Evolutionary conservation across 1,140 invertebrate species (phyloP).

Genomic region (Alviniconcha marisindica): DNA sequence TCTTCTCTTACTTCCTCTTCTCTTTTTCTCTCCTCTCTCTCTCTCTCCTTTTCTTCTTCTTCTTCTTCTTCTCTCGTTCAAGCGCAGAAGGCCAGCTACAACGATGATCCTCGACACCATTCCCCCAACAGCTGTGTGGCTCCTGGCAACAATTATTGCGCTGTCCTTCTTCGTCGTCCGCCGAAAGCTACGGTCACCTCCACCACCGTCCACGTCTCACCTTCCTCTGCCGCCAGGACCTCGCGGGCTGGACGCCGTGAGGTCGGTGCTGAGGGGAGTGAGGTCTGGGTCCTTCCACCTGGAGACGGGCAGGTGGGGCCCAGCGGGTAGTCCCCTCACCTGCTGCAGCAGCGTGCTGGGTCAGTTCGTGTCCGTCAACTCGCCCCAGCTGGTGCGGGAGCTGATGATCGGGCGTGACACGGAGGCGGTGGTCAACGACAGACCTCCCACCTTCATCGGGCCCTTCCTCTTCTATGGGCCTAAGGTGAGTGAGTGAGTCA

Average conservation of each 20-base stretch:
- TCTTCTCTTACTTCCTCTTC: no score
- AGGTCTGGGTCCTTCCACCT: neutral
- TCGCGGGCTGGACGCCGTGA: neutral
- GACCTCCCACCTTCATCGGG: constrained; percentile 37
- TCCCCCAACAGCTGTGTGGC: neutral
- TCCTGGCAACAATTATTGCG: neutral
- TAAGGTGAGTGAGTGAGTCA: constrained; percentile 10
- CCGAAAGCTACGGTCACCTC: neutral
- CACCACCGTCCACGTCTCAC: neutral
- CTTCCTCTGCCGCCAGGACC: constrained; percentile 30
- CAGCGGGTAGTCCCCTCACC: neutral
- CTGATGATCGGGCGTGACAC: neutral
- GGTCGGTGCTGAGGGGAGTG: neutral
- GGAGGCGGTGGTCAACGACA: constrained; percentile 21
- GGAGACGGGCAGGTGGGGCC: constrained; percentile 2
- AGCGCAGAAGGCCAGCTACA: neutral
- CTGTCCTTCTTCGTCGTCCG: neutral
- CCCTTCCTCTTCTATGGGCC: constrained; percentile 36
- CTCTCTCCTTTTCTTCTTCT: no score
- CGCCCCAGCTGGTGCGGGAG: constrained; percentile 33
- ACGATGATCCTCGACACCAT: neutral
- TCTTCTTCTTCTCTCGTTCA: no score
- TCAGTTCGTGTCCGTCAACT: constrained; percentile 36
- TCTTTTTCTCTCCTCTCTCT: no score
- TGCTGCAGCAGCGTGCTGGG: neutral